Evolutionary conservation across 1,140 invertebrate genomes (phyloP), one percentile per base, ranked within the genome.

Genomic region (Eumaeus atala): DNA sequence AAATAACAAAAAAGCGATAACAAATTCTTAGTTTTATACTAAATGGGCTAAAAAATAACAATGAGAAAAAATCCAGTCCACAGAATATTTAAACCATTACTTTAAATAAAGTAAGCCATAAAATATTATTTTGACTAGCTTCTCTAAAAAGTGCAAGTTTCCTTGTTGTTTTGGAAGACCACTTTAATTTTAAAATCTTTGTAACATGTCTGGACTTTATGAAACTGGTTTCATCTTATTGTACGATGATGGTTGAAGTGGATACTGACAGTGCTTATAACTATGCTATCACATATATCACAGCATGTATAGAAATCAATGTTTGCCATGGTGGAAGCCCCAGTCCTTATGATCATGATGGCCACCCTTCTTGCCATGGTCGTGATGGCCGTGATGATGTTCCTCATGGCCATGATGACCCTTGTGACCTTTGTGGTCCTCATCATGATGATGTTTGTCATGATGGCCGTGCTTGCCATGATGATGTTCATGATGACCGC

Each of bases 291-390:
- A n/a, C n/a, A n/a, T 59, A 61, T 78, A 82, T 84, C 81, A 81
- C 78, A 82, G 77, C 36, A 59, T 67, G 62, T 58, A 59, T 50
- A 47, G 55, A 64, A 58, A 61, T 83, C 55, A 85, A 38, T 83
- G 82, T 62, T 85, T 85, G 51, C 83, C 81, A 21, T 81, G 74
- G 52, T 89, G 79, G 79, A 78, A 81, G 35, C 82, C 82, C 79
- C 79, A 83, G 35, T 80, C 73, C 54, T 85, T 85, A 38, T 81
- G 77, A 62, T 74, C 75, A 6, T 78, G 53, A 51, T 84, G 78
- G 54, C 74, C 72, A 16, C 76, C 78, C 60, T 84, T 84, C 69
- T 84, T 80, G 62, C 80, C 80, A 62, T 82, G 77, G 51, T 80
- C 73, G 48, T 82, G 68, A 59, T 84, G 77, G 57, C 70, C 66